Evolutionary conservation across 2,113 vertebrate genomes (phyloP).

Genomic region (Elephantulus edwardii): DNA sequence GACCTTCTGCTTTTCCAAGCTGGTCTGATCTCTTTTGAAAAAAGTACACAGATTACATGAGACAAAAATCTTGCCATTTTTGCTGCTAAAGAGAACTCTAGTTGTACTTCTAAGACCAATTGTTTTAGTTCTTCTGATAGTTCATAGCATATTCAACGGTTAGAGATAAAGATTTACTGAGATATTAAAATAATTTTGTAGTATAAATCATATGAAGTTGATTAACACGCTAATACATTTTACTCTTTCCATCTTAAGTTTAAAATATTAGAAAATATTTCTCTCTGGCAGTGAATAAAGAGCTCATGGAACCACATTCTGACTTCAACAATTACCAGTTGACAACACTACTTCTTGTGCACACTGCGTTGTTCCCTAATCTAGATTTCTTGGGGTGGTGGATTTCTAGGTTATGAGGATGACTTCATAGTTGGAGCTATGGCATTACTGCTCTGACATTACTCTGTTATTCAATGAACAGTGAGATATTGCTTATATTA

Average conservation of each 20-base stretch:
- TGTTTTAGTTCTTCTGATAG: too few species aligned
- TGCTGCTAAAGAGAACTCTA: too few species aligned
- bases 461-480: conserved; percentile 44
- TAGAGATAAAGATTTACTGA: background rate
- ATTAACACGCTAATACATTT: background rate
- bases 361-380: background rate
- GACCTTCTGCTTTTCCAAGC: too few species aligned
- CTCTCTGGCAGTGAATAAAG: background rate
- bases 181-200: background rate
- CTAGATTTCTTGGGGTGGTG: background rate
- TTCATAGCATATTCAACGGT: too few species aligned
- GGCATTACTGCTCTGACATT: background rate
- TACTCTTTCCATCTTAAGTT: background rate
- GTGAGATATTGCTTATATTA: conserved; percentile 34
- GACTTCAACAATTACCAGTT: background rate
- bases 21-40: too few species aligned
- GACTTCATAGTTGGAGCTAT: conserved; percentile 49
- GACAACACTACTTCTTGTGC: background rate
- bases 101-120: too few species aligned
- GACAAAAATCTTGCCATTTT: too few species aligned
- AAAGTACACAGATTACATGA: too few species aligned
- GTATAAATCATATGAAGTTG: background rate
- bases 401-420: background rate
- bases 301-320: background rate
- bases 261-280: background rate